Base-by-base conservation (phyloP, 2,888 invertebrate genomes). In the Folsomia manolachei region DNA sequence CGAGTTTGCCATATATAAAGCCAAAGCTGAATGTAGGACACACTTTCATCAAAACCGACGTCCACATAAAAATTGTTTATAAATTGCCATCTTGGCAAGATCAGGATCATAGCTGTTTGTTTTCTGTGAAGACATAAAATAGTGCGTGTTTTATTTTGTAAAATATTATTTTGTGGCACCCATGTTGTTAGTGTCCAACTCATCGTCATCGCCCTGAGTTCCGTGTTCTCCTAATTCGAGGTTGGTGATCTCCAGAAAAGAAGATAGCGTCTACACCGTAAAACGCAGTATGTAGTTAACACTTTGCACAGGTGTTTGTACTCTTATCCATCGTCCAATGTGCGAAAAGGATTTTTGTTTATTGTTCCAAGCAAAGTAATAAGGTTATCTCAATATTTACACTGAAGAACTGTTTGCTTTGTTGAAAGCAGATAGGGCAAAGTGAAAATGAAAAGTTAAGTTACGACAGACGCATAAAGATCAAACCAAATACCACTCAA, bases 361-460 rank as follows among this genome's bases (percentile, higher is more conserved):
- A n/a, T 56, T 56, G 56, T 56, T 56, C 18, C 18, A 56, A 56
- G 56, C 4, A 14, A 39, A 14, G 56, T 56, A 56, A 56, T 56
- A 56, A 56, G 56, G 56, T 56, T 56, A 56, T 14, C 4, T 7
- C 18, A 56, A 56, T 56, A 56, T 56, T 56, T 56, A 56, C 56
- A 56, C 39, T 39, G 4, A 9, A 14, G 39, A 14, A 14, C 39
- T 9, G 39, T 39, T 39, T 9, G 39, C 14, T 39, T 39, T 39
- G 39, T 39, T 39, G 39, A 39, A 39, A 14, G 39, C 39, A 39
- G 39, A 39, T 39, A 14, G 39, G 39, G n/a, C n/a, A n/a, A n/a
- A n/a, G n/a, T n/a, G n/a, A n/a, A n/a, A n/a, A 39, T 39, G 39
- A 39, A 39, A 39, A 39, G 14, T 39, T 39, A 39, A 39, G 14